phyloP scores from a whole-genome alignment of 1,140 invertebrate species.

The Anastrepha ludens region DNA sequence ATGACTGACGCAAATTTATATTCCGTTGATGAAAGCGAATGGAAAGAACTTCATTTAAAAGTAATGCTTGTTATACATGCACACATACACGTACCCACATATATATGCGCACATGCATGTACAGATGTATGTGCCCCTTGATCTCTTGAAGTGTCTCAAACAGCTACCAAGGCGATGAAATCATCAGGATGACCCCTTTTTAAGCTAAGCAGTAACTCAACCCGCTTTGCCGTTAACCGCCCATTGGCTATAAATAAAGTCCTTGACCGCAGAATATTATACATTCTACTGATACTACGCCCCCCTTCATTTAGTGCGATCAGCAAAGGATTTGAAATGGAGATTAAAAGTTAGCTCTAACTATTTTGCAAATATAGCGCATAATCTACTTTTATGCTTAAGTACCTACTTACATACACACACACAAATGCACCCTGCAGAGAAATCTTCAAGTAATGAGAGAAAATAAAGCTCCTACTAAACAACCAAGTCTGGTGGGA shows the following conservation, averaged over 20 bases:
- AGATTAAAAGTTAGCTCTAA: not conserved
- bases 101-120: not conserved
- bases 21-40: not conserved
- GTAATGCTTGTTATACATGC: not conserved
- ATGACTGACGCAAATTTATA: not conserved
- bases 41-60: not conserved
- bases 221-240: not conserved
- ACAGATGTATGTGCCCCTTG: not conserved
- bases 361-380: not conserved
- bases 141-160: not conserved
- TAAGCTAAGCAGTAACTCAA: not conserved
- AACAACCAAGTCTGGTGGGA: no score
- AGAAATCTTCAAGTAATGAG: no score
- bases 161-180: not conserved
- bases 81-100: not conserved
- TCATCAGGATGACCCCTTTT: conserved; percentile 12
- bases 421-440: no score
- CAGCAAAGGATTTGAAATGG: not conserved
- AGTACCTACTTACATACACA: no score
- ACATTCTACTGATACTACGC: not conserved
- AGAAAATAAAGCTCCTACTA: no score
- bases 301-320: not conserved
- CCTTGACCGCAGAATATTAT: conserved; percentile 1
- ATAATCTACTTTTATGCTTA: not conserved
- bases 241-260: not conserved